These are phyloP conservation scores for Pseudococcus jackbeardsleyi DNA, from an alignment of 2,888 invertebrate species.

Conservation along the genomic window DNA sequence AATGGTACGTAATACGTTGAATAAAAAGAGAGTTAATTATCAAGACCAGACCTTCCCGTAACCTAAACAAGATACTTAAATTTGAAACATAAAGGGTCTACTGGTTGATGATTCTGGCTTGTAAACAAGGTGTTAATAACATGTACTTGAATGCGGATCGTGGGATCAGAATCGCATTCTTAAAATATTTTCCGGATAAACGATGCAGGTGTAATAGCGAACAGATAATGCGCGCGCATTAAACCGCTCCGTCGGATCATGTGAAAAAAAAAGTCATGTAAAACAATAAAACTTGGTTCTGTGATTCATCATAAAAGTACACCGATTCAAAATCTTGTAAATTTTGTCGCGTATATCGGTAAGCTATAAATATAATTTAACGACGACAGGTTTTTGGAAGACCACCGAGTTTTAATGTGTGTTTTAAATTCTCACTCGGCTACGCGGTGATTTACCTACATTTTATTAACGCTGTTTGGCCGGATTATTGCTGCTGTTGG, in stretches of 20 bases:
- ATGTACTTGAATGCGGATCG: conserved; percentile 58
- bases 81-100: conserved; percentile 50
- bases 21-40: neutral
- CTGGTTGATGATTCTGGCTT: conserved; percentile 51
- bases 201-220: conserved; percentile 39
- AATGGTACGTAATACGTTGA: neutral
- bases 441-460: neutral
- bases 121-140: conserved; percentile 63
- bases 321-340: conserved; percentile 19
- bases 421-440: neutral
- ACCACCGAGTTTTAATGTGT: conserved; percentile 9
- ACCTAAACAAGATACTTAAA: conserved; percentile 45
- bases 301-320: conserved; percentile 19
- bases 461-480: neutral
- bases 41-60: neutral
- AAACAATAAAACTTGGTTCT: conserved; percentile 18
- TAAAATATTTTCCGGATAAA: conserved; percentile 58
- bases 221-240: conserved; percentile 58
- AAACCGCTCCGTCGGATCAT: conserved; percentile 35
- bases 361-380: conserved; percentile 43
- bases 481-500: too few species aligned
- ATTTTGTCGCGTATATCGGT: conserved; percentile 51
- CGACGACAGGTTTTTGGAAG: conserved; percentile 45
- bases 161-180: conserved; percentile 62
- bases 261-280: conserved; percentile 18